Conservation (phyloP, 23 tunicate genomes). For the Styela clava region DNA sequence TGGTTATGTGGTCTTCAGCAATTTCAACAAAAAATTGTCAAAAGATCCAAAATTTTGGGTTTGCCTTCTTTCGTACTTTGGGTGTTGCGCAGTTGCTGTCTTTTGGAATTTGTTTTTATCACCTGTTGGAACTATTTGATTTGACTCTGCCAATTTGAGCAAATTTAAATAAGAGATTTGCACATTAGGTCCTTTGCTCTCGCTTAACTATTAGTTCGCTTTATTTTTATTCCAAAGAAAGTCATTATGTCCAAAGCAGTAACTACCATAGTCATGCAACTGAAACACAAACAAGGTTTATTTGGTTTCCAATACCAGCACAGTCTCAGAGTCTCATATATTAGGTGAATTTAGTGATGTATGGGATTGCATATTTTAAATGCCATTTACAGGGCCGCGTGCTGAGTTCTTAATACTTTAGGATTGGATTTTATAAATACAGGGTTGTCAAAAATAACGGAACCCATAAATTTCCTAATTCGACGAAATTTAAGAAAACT, state of each 20-base stretch:
- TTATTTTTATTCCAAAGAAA: not conserved
- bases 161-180: no score
- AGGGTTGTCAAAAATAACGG: no score
- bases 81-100: conserved; percentile 51
- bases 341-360: no score
- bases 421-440: no score
- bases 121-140: conserved; percentile 57
- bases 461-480: no score
- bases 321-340: no score
- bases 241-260: not conserved
- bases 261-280: not conserved
- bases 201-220: not conserved
- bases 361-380: no score
- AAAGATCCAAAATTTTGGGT: conserved; percentile 74
- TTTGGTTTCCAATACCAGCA: not conserved
- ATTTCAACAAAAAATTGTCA: conserved; percentile 49
- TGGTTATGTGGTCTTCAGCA: conserved; percentile 85
- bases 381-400: no score
- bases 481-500: no score
- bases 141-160: no score
- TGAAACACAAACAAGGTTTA: not conserved
- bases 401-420: no score
- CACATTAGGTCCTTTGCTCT: not conserved
- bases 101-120: conserved; percentile 67
- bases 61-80: conserved; percentile 38